phyloP scores from a whole-genome alignment of 2,797 vertebrate genomes.

The Limnodromus scolopaceus region DNA sequence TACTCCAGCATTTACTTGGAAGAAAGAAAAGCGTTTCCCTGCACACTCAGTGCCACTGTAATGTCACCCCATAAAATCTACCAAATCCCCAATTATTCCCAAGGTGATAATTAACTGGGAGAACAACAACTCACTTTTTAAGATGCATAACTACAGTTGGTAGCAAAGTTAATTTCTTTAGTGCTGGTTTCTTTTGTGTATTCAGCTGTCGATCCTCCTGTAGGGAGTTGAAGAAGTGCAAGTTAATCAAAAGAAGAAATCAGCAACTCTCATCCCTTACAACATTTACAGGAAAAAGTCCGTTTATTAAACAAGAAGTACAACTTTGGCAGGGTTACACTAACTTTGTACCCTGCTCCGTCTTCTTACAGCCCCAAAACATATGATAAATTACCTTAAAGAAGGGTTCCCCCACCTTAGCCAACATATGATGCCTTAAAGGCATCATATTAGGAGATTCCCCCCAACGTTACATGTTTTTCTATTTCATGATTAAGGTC shows the following conservation, averaged over 20 bases:
- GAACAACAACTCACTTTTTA: conserved; percentile 89
- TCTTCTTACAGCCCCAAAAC: background rate
- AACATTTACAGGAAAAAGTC: background rate
- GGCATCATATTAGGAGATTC: background rate
- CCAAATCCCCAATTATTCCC: background rate
- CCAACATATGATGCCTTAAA: background rate
- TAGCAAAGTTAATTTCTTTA: conserved; percentile 95
- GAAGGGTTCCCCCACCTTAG: background rate
- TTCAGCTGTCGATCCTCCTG: conserved; percentile 96
- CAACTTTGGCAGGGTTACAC: background rate
- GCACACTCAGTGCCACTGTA: background rate
- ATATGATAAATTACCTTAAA: background rate
- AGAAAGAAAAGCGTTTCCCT: background rate
- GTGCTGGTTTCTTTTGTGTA: conserved; percentile 94
- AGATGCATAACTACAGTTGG: conserved; percentile 98
- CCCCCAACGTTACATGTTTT: background rate
- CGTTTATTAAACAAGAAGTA: background rate
- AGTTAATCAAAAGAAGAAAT: background rate
- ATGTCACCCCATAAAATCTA: background rate
- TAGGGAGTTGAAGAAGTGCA: background rate
- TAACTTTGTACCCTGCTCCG: background rate
- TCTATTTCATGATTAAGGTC: background rate
- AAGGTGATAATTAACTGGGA: background rate
- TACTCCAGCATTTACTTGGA: background rate
- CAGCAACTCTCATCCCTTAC: background rate